Conservation (phyloP, 2,888 invertebrate genomes). For the Hylaea fasciaria region DNA sequence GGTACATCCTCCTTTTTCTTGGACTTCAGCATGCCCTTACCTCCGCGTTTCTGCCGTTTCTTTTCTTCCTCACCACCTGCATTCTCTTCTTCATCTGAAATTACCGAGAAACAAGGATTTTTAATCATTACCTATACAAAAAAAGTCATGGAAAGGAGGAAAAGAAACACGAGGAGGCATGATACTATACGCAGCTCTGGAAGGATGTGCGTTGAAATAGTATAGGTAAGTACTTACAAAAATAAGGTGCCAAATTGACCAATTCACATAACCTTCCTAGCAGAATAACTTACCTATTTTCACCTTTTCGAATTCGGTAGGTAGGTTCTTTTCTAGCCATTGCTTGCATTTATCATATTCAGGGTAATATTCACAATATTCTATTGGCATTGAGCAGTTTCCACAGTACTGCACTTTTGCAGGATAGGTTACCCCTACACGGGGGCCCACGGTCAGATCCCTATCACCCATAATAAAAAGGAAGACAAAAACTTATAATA, state of each 20-base stretch:
- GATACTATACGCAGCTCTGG: too few relatives aligned
- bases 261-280: slow-evolving; percentile 44
- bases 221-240: too few relatives aligned
- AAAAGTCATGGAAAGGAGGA: too few relatives aligned
- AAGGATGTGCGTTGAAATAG: too few relatives aligned
- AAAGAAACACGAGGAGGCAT: too few relatives aligned
- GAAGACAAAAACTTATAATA: slow-evolving; percentile 40
- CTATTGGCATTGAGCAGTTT: slow-evolving; percentile 97
- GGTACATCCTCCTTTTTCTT: slow-evolving; percentile 97
- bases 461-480: slow-evolving; percentile 82
- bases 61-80: slow-evolving; percentile 95
- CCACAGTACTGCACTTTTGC: slow-evolving; percentile 95
- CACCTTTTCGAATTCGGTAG: slow-evolving; percentile 96
- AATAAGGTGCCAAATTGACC: slow-evolving; percentile 6
- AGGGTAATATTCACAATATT: slow-evolving; percentile 99
- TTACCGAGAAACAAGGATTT: slow-evolving; percentile 17
- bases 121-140: too few relatives aligned
- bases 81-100: slow-evolving; percentile 86
- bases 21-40: slow-evolving; percentile 97
- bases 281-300: slow-evolving; percentile 85
- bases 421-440: slow-evolving; percentile 91
- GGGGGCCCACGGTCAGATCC: slow-evolving; percentile 86
- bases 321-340: slow-evolving; percentile 97
- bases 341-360: slow-evolving; percentile 98
- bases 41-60: slow-evolving; percentile 98